phyloP scores from a whole-genome alignment of 2,113 vertebrate species.

The Lycocorax pyrrhopterus region DNA sequence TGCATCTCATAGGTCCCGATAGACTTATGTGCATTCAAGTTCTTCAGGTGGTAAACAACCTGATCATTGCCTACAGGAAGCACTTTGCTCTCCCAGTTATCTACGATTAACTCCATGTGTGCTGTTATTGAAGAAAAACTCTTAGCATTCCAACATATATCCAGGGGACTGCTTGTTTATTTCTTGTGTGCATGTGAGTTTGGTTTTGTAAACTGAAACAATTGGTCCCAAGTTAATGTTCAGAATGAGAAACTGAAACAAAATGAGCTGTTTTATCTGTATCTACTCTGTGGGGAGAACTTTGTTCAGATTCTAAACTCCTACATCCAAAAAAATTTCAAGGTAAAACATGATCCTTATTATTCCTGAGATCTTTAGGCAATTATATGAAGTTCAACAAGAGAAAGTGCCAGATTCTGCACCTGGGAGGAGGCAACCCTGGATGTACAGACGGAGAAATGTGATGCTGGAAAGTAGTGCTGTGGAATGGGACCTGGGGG shows the following conservation, averaged over 20 bases:
- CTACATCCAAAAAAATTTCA: background rate
- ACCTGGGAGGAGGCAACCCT: background rate
- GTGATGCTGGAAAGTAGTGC: background rate
- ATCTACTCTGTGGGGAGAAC: background rate
- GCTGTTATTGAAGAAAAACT: background rate
- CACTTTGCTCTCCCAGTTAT: background rate
- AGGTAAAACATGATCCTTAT: background rate
- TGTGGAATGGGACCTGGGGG: background rate
- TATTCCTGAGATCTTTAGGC: background rate
- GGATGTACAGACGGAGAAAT: background rate
- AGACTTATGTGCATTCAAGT: background rate
- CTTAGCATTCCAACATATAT: background rate
- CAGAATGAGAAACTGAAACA: background rate
- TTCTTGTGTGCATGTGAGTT: background rate
- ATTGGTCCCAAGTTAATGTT: background rate
- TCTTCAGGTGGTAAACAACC: background rate
- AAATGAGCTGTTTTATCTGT: background rate
- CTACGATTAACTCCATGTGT: background rate
- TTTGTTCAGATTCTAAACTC: background rate
- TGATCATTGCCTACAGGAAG: background rate
- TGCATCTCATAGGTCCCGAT: background rate
- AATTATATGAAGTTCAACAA: background rate
- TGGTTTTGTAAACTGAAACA: background rate
- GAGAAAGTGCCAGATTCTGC: background rate
- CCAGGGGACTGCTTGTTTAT: background rate